A percentile compares a stretch with the other conserved stretches of the same genome.
Evolutionary conservation across 1,140 invertebrate genomes (phyloP).

Genomic region (Asbolus verrucosus): DNA sequence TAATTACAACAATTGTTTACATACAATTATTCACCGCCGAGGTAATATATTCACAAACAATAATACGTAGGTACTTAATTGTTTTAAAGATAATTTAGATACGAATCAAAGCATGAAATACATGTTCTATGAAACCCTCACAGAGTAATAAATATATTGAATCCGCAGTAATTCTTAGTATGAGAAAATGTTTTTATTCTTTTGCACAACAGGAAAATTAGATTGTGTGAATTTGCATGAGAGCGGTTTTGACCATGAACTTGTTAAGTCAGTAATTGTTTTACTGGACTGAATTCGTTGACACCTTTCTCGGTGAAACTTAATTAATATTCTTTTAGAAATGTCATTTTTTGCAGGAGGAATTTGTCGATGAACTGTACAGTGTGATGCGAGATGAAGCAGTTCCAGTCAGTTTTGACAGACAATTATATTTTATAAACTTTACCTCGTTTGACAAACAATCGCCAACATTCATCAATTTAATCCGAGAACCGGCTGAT

Average conservation of each 20-base stretch:
- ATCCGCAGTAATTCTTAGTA: too few species aligned
- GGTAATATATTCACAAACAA: too few species aligned
- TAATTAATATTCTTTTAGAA: not conserved
- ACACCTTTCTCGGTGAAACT: conserved; percentile 15
- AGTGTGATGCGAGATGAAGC: conserved; percentile 69
- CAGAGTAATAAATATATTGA: too few species aligned
- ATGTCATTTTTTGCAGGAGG: conserved; percentile 65
- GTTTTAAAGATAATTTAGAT: too few species aligned
- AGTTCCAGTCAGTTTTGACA: conserved; percentile 73
- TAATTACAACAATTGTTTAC: too few species aligned
- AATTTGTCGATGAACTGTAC: conserved; percentile 70
- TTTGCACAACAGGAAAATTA: conserved; percentile 3
- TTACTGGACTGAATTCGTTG: not conserved
- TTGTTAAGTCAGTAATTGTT: not conserved
- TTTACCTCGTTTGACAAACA: conserved; percentile 72
- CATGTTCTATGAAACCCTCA: too few species aligned
- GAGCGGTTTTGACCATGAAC: not conserved
- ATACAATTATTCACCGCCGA: too few species aligned
- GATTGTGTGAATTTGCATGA: not conserved
- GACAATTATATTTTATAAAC: conserved; percentile 75
- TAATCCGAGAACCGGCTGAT: conserved; percentile 75
- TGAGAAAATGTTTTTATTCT: too few species aligned
- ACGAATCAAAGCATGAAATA: too few species aligned
- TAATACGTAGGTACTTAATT: too few species aligned
- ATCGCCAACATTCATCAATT: conserved; percentile 74